phyloP scores from a whole-genome alignment of 2,113 vertebrate genomes.

The Crotalus helleri region DNA sequence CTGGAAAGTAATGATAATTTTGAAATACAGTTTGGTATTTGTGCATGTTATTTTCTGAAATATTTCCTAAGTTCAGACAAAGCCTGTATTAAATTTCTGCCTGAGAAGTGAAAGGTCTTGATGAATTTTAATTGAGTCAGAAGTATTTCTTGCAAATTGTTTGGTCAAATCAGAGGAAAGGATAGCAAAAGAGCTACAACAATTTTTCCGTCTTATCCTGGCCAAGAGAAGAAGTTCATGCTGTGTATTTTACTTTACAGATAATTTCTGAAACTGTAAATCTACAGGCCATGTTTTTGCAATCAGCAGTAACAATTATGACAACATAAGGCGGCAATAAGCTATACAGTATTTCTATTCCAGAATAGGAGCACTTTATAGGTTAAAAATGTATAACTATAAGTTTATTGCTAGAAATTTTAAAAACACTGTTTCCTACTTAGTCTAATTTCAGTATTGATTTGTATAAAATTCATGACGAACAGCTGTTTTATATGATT shows the following conservation, averaged over 20 bases:
- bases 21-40: not conserved
- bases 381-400: slow-evolving; percentile 24
- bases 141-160: slow-evolving; percentile 3
- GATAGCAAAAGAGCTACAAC: not conserved
- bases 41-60: not conserved
- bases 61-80: not conserved
- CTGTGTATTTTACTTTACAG: slow-evolving; percentile 30
- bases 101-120: not conserved
- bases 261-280: slow-evolving; percentile 36
- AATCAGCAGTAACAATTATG: slow-evolving; percentile 33
- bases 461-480: not conserved
- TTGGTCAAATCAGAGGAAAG: not conserved
- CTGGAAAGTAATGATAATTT: not conserved
- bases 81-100: not conserved
- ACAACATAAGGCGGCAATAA: slow-evolving; percentile 39
- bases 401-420: slow-evolving; percentile 33
- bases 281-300: slow-evolving; percentile 29
- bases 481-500: slow-evolving; percentile 16
- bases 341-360: slow-evolving; percentile 27
- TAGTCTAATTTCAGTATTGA: slow-evolving; percentile 27
- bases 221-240: slow-evolving; percentile 23
- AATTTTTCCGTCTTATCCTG: slow-evolving; percentile 22
- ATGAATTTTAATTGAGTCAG: not conserved
- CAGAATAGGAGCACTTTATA: slow-evolving; percentile 29
- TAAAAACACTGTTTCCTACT: slow-evolving; percentile 25